These are phyloP conservation scores for Pagrus major DNA, from an alignment of 2,113 vertebrate genomes.

Conservation along the genomic window DNA sequence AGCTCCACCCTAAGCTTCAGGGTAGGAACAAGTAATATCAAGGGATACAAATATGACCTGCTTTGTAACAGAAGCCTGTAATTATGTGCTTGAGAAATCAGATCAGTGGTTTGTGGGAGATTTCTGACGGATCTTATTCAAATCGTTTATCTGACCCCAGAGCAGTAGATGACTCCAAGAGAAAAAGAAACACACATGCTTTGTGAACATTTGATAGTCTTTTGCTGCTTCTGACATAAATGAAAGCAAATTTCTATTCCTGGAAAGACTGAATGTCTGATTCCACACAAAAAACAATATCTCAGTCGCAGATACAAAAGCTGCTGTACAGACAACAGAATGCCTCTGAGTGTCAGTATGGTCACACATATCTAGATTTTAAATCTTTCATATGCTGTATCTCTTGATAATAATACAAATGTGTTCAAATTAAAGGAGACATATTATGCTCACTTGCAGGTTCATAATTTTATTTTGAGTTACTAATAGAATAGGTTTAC, in stretches of 20 bases:
- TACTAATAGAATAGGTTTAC: no score
- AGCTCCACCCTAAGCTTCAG: conserved; percentile 8
- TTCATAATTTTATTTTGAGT: no score
- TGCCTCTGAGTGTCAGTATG: no score
- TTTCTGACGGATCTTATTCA: conserved; percentile 14
- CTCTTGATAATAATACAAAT: no score
- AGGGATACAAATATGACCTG: conserved; percentile 7
- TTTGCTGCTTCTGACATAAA: not conserved
- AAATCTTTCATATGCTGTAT: no score
- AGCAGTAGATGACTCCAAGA: not conserved
- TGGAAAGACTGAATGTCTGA: not conserved
- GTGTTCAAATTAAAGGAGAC: no score
- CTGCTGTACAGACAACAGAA: no score
- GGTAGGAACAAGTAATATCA: not conserved
- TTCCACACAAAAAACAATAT: not conserved
- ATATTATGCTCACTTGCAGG: no score
- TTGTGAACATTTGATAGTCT: not conserved
- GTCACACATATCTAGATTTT: no score
- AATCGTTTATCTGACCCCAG: conserved; percentile 33
- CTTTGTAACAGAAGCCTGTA: conserved; percentile 22
- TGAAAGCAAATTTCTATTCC: not conserved
- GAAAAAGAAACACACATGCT: no score
- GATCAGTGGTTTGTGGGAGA: conserved; percentile 3
- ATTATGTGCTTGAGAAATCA: conserved; percentile 11
- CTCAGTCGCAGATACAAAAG: not conserved